Evolutionary conservation across 2,113 vertebrate species (phyloP), one percentile per base, ranked within the genome.

Genomic region (Dromas ardeola): DNA sequence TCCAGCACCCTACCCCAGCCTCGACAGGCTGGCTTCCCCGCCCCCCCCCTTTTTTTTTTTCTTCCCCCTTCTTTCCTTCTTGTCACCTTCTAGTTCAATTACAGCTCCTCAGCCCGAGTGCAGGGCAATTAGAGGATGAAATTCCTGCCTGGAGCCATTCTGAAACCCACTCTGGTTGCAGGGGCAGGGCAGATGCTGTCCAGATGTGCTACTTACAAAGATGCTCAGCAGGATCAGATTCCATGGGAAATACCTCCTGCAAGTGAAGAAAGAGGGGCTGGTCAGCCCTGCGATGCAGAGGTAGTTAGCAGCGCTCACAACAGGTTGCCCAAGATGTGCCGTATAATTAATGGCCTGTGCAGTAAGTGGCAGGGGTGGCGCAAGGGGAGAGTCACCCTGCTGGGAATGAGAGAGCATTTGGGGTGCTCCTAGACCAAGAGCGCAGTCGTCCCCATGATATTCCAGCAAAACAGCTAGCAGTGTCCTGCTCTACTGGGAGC

Each of bases 221-320:
- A 99, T 96, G 80, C 90, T 97, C 85, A 99, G 98, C 78, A 99
- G 98, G 95, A 99, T 99, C 95, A 99, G 96, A 93, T 99, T 99
- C 99, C 99, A 99, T 95, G 99, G 99, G 95, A 99, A 99, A 83
- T 98, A 97, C 88, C 99, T 99, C 99, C 99, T 99, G 97, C n/a
- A 97, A 97, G 86, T n/a, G 47, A 97, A 96, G 70, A 15, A 86
- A 63, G 18, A 23, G 43, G 29, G 43, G 26, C 63, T 36, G 81
- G 55, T 94, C 45, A 92, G 84, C 71, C 47, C 80, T 29, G 43
- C 3, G 5, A 12, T 13, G 50, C 67, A n/a, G 52, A 7, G 34
- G 71, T 3, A 21, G 19, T 11, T 10, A 14, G 45, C 79, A 47
- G 47, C 9, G 0, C 80, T 42, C 66, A 34, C 55, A 43, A 59